Base-by-base conservation (phyloP, 2,888 invertebrate genomes). In the Crepidodera aurea region DNA sequence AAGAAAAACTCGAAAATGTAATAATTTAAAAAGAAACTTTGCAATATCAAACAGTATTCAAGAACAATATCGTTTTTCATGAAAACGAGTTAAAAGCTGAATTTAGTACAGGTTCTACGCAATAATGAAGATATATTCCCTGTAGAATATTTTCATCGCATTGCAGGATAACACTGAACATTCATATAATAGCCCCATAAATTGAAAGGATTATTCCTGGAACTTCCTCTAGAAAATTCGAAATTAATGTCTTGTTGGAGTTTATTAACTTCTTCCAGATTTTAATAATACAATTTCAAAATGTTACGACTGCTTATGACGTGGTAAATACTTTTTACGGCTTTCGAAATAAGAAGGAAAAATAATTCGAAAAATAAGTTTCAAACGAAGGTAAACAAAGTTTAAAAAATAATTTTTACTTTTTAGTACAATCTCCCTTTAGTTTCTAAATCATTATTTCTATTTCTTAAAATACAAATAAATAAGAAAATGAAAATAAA, bases 141-240 rank as follows among this genome's bases (percentile, higher is more conserved):
- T 8, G 16, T 32, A 37, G 55, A 56, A 62, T 62, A 50, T 51
- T 56, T 51, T 62, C 56, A 51, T 56, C 44, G 56, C 56, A 18
- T 46, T 48, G 51, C 57, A 40, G 55, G 62, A 63, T 63, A 63
- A 63, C 59, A 51, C 54, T 39, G 62, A 62, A 59, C 54, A 62
- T 51, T 62, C 51, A 44, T 51, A 54, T 63, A 59, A 63, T 59
- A 48, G 62, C 58, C 34, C 62, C 34, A 63, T 59, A 63, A 59
- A 63, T 63, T 59, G 40, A 53, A 63, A 32, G 62, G 58, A 62
- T 62, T 58, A 62, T 51, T 44, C 32, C 18, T 25, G 40, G 46
- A 40, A 56, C 51, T 56, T 62, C 29, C 55, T 51, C 25, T 37
- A 44, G 42, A 55, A 56, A 57, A 62, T 42, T 42, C 22, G 10